Evolutionary conservation across 1,140 invertebrate species (phyloP).

Genomic region (Potamilus streckersoni): DNA sequence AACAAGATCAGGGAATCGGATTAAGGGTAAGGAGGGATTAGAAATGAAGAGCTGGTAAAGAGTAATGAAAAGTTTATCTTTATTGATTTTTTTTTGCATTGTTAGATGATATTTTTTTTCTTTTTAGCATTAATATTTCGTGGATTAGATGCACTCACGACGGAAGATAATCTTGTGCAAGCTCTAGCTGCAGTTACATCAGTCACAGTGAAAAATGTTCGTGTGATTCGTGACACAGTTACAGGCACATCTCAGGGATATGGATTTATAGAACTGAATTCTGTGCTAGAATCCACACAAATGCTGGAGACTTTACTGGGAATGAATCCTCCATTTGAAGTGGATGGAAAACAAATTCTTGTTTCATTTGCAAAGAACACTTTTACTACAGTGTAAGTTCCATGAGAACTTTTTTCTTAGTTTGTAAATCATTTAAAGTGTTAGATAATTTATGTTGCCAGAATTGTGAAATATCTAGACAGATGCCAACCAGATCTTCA

Average conservation of each 20-base stretch:
- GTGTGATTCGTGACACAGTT: slow-evolving; percentile 82
- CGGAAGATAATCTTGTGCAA: slow-evolving; percentile 82
- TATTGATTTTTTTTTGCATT: neutral
- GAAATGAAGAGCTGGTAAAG: too few relatives aligned
- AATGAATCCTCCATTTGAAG: slow-evolving; percentile 57
- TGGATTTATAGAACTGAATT: slow-evolving; percentile 74
- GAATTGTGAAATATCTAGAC: too few relatives aligned
- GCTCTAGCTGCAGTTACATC: slow-evolving; percentile 74
- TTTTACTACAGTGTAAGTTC: slow-evolving; percentile 64
- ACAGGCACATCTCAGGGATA: slow-evolving; percentile 79
- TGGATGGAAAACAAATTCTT: slow-evolving; percentile 67
- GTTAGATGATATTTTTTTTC: slow-evolving; percentile 4
- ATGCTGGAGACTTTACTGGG: slow-evolving; percentile 60
- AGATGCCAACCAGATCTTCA: too few relatives aligned
- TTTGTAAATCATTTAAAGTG: too few relatives aligned
- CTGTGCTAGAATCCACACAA: slow-evolving; percentile 85
- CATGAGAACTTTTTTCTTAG: too few relatives aligned
- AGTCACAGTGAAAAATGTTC: slow-evolving; percentile 81
- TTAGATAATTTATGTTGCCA: too few relatives aligned
- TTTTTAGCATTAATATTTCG: slow-evolving; percentile 82
- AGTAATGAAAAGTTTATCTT: too few relatives aligned
- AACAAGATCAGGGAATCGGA: too few relatives aligned
- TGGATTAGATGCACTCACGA: slow-evolving; percentile 86
- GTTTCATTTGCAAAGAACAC: slow-evolving; percentile 68
- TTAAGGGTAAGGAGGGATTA: too few relatives aligned